Conservation (phyloP, 2,888 invertebrate genomes). For the Campopleginae sp. region DNA sequence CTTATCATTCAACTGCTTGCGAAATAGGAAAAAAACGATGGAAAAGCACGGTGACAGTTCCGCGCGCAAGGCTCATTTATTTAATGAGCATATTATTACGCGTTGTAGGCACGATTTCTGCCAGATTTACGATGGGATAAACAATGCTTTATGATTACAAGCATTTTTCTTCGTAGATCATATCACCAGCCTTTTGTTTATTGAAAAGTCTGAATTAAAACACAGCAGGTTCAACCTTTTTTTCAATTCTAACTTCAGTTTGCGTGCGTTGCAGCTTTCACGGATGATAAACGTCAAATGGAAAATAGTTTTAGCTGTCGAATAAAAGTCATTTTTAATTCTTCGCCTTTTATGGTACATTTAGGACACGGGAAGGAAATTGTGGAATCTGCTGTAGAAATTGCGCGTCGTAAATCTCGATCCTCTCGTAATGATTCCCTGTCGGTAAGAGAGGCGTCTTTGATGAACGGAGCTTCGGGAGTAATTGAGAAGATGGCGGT, state of each 20-base stretch:
- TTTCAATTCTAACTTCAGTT: background rate
- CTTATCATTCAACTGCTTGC: constrained; percentile 76
- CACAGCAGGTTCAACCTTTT: background rate
- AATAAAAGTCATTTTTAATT: background rate
- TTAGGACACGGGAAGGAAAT: background rate
- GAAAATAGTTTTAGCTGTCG: background rate
- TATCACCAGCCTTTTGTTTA: background rate
- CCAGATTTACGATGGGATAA: constrained; percentile 29
- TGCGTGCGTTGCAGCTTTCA: background rate
- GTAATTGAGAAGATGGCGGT: constrained; percentile 36
- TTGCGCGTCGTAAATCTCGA: background rate
- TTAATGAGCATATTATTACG: constrained; percentile 38
- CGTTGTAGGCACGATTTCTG: constrained; percentile 50
- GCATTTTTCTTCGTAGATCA: background rate
- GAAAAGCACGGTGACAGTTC: background rate
- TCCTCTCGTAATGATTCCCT: background rate
- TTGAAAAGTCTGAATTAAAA: background rate
- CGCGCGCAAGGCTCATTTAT: background rate
- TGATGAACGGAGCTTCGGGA: constrained; percentile 6
- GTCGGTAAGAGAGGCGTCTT: background rate
- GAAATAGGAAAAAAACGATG: constrained; percentile 59
- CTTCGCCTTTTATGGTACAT: background rate
- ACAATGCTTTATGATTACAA: background rate
- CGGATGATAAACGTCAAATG: background rate
- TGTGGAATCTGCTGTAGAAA: background rate